A percentile compares a stretch with the other conserved stretches of the same genome.
These are phyloP conservation scores for Brachypteracias leptosomus DNA, from an alignment of 2,113 vertebrate species.

Conservation along the genomic window DNA sequence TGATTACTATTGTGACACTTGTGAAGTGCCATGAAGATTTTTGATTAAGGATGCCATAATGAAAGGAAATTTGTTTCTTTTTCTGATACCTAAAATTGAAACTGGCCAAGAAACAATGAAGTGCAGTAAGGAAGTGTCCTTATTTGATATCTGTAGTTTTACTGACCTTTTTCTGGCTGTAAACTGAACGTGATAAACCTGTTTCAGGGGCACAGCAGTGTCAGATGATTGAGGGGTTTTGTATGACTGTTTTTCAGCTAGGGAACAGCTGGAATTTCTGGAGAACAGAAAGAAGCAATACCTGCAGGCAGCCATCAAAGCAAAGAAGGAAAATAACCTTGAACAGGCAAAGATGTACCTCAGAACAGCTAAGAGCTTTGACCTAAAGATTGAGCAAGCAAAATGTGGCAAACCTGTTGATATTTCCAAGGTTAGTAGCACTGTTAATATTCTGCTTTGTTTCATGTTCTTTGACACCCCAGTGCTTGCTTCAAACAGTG, in stretches of 20 bases:
- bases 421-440: constrained; percentile 79
- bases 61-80: neutral
- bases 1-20: neutral
- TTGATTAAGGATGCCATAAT: neutral
- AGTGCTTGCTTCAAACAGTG: neutral
- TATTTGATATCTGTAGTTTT: neutral
- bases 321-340: constrained; percentile 90
- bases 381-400: constrained; percentile 81
- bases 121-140: neutral
- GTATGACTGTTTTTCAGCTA: constrained; percentile 66
- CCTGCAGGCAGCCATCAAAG: constrained; percentile 89
- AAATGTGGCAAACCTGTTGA: constrained; percentile 80
- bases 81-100: neutral
- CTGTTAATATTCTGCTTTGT: neutral
- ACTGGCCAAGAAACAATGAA: neutral
- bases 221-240: neutral
- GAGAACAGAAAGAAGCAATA: constrained; percentile 90
- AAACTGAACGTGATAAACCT: neutral
- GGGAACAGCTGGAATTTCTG: constrained; percentile 86
- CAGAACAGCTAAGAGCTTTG: constrained; percentile 84
- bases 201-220: neutral
- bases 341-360: constrained; percentile 88
- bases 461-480: neutral
- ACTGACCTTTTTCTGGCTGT: neutral
- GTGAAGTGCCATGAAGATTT: neutral